Conservation (phyloP, 1,140 invertebrate species). For the Helicoverpa zea region DNA sequence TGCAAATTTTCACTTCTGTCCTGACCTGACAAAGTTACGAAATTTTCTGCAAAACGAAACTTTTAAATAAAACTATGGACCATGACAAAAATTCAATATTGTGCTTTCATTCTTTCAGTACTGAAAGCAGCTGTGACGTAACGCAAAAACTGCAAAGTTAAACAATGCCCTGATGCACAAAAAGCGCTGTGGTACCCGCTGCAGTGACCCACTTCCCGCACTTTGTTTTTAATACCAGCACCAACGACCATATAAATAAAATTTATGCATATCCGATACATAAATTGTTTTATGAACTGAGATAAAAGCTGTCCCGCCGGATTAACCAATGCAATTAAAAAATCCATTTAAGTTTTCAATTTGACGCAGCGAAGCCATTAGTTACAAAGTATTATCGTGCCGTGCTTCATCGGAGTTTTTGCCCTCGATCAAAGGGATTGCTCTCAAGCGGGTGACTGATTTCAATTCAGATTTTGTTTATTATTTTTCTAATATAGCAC, state of each 20-base stretch:
- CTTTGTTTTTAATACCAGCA: slow-evolving; percentile 21
- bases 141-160: slow-evolving; percentile 11
- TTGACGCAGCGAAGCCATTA: not conserved
- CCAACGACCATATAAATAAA: slow-evolving; percentile 5
- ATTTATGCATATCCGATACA: slow-evolving; percentile 42
- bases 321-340: slow-evolving; percentile 26
- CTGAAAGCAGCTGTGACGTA: slow-evolving; percentile 3
- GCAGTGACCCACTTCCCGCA: slow-evolving; percentile 17
- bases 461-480: too few species aligned
- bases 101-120: not conserved
- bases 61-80: too few species aligned
- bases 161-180: slow-evolving; percentile 19
- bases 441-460: too few species aligned
- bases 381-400: not conserved
- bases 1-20: too few species aligned
- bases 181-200: slow-evolving; percentile 14
- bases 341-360: slow-evolving; percentile 26
- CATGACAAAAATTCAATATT: slow-evolving; percentile 14
- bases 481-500: too few species aligned
- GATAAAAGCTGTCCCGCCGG: not conserved
- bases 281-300: slow-evolving; percentile 25
- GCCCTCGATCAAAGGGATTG: not conserved
- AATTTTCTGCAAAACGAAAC: too few species aligned
- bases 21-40: too few species aligned
- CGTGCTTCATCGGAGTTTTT: not conserved